A percentile compares a stretch with the other conserved stretches of the same genome.
These are phyloP conservation scores for Parapsyche elsis DNA, from an alignment of 1,140 invertebrate species.

Conservation along the genomic window DNA sequence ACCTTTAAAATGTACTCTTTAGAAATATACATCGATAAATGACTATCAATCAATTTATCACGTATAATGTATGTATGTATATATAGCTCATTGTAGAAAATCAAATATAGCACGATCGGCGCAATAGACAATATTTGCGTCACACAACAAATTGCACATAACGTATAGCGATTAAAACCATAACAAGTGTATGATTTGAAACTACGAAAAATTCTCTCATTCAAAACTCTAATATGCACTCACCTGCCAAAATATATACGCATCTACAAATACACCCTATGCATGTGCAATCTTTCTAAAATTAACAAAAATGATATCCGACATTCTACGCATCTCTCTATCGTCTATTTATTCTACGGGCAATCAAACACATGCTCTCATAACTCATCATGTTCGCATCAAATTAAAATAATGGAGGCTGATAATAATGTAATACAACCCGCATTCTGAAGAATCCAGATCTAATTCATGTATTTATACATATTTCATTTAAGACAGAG, in stretches of 20 bases:
- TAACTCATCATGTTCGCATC: background rate
- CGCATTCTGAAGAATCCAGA: slow-evolving; percentile 12
- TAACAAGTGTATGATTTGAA: background rate
- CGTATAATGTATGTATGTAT: no score
- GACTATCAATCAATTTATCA: no score
- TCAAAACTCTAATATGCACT: slow-evolving; percentile 32
- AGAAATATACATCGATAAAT: no score
- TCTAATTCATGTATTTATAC: no score
- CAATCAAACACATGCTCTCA: slow-evolving; percentile 19
- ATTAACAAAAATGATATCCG: slow-evolving; percentile 18
- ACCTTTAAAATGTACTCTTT: no score
- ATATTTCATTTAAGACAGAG: no score
- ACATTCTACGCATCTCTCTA: slow-evolving; percentile 37
- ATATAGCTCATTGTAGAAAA: background rate
- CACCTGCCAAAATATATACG: slow-evolving; percentile 38
- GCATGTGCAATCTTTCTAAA: slow-evolving; percentile 37
- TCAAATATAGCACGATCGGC: background rate
- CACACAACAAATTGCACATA: background rate
- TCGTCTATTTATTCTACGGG: slow-evolving; percentile 6
- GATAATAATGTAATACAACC: slow-evolving; percentile 25
- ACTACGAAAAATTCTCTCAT: background rate
- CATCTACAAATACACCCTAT: slow-evolving; percentile 45
- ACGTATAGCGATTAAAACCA: background rate
- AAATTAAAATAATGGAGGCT: slow-evolving; percentile 16
- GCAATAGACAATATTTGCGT: background rate